Evolutionary conservation across 2,113 vertebrate genomes (phyloP).

Genomic region (Balaeniceps rex): DNA sequence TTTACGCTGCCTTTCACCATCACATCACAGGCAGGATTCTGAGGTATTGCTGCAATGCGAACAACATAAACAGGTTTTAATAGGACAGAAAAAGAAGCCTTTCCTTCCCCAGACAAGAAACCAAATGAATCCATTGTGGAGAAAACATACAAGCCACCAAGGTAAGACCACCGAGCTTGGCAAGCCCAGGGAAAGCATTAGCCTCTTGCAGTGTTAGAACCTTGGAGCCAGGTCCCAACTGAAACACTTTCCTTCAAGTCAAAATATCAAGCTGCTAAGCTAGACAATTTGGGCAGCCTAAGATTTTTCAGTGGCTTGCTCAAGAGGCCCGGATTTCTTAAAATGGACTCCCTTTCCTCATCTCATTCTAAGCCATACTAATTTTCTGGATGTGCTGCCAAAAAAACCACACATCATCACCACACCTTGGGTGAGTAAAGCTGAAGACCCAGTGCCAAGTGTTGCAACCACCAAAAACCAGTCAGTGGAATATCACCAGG

Average conservation of each 20-base stretch:
- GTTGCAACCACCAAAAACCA: not conserved
- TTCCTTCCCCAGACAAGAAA: not conserved
- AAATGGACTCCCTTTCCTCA: not conserved
- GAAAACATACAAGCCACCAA: not conserved
- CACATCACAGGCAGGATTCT: not conserved
- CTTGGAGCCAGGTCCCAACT: not conserved
- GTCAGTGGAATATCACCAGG: not conserved
- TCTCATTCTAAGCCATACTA: not conserved
- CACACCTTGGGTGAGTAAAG: conserved; percentile 33
- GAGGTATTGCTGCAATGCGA: not conserved
- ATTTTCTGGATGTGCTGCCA: not conserved
- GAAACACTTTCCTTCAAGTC: not conserved
- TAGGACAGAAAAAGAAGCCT: not conserved
- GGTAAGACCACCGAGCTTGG: not conserved
- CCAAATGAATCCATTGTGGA: not conserved
- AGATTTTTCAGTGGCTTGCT: not conserved
- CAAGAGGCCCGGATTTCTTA: not conserved
- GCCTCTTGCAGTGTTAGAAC: not conserved
- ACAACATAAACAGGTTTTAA: not conserved
- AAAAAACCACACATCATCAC: not conserved
- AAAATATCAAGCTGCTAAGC: not conserved
- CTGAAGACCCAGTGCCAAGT: not conserved
- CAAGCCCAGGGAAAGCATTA: rapidly evolving
- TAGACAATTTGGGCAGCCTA: not conserved
- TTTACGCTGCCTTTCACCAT: not conserved